A percentile compares a stretch with the other conserved stretches of the same genome.
phyloP scores from a whole-genome alignment of 2,888 invertebrate species.

The Nasonia oneida region DNA sequence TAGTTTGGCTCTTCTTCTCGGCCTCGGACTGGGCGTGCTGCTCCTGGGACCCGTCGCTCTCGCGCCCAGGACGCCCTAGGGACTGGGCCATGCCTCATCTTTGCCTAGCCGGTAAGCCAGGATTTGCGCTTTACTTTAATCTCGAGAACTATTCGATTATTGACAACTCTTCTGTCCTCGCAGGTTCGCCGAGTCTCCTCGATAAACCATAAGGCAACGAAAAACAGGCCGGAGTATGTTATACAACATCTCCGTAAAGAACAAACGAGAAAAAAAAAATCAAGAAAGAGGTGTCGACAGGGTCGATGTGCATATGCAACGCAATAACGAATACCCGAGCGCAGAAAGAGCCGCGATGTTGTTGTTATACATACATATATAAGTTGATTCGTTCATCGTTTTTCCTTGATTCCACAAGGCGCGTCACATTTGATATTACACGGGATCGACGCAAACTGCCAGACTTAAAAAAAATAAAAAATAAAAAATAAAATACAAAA shows the following conservation, averaged over 20 bases:
- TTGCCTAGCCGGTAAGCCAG: conserved; percentile 32
- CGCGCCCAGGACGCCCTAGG: conserved; percentile 51
- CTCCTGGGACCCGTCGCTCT: background rate
- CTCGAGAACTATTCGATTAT: no score
- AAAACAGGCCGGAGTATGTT: background rate
- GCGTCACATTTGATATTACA: conserved; percentile 28
- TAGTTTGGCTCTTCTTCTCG: conserved; percentile 1
- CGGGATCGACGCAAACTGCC: conserved; percentile 44
- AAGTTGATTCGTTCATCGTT: background rate
- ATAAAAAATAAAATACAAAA: background rate
- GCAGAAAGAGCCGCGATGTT: background rate
- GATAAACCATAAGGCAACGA: conserved; percentile 7
- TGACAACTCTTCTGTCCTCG: background rate
- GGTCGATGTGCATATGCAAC: background rate
- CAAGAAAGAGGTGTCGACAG: no score
- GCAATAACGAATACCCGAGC: background rate
- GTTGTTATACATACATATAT: background rate
- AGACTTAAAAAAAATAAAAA: background rate
- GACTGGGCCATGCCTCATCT: background rate
- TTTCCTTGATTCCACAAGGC: background rate
- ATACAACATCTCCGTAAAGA: no score
- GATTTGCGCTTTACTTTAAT: no score
- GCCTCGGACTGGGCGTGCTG: conserved; percentile 42
- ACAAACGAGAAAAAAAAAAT: no score
- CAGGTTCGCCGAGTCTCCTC: conserved; percentile 40